A percentile compares a stretch with the other conserved stretches of the same genome.
These are phyloP conservation scores for Nebria brevicollis DNA, from an alignment of 2,888 invertebrate species.

Conservation along the genomic window DNA sequence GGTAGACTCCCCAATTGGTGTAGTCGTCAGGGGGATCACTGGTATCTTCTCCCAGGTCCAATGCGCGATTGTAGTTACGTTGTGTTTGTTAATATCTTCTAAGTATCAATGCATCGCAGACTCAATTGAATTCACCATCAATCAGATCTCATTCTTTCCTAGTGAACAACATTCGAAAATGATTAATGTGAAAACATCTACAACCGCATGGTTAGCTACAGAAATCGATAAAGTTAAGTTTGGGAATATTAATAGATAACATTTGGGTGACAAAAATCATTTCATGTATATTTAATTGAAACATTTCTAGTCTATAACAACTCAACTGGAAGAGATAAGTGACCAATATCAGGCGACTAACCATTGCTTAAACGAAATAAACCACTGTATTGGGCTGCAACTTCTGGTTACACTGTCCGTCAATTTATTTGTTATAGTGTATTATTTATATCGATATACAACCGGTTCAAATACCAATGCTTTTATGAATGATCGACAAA, in stretches of 20 bases:
- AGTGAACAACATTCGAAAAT: conserved; percentile 21
- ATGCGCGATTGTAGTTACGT: neutral
- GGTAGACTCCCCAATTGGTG: conserved; percentile 6
- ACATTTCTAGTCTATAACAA: conserved; percentile 19
- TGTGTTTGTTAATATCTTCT: conserved; percentile 11
- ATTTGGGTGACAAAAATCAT: neutral
- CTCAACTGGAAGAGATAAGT: conserved; percentile 26
- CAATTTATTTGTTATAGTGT: conserved; percentile 22
- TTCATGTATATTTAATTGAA: neutral
- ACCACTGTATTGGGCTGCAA: conserved; percentile 31
- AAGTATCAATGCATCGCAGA: conserved; percentile 16
- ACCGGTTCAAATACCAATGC: neutral
- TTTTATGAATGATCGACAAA: conserved; percentile 17
- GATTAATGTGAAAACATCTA: conserved; percentile 10
- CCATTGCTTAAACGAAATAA: conserved; percentile 24
- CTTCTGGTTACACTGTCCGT: conserved; percentile 30
- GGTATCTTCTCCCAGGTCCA: neutral
- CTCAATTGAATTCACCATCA: conserved; percentile 27
- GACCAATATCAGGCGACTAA: conserved; percentile 25
- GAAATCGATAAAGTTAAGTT: conserved; percentile 14
- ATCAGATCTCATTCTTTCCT: conserved; percentile 14
- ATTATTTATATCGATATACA: conserved; percentile 31
- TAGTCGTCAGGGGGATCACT: neutral
- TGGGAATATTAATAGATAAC: neutral
- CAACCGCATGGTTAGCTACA: neutral